Evolutionary conservation across 2,113 vertebrate species (phyloP).

Genomic region (Neolamprologus cancellatus): DNA sequence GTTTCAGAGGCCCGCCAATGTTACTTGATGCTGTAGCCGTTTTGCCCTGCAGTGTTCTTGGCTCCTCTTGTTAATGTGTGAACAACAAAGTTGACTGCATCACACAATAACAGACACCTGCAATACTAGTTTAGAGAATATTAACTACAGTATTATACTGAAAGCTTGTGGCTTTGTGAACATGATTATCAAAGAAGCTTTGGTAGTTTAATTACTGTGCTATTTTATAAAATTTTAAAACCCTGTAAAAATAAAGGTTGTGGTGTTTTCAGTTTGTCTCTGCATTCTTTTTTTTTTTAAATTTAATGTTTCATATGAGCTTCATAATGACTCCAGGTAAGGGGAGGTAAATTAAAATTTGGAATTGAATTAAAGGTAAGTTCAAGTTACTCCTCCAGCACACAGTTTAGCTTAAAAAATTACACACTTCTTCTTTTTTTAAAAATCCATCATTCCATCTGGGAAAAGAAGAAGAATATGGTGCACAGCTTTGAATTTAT

Average conservation of each 20-base stretch:
- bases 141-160: conserved; percentile 42
- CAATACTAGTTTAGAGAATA: conserved; percentile 44
- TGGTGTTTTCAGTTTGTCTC: conserved; percentile 42
- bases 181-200: conserved; percentile 30
- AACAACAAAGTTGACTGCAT: neutral
- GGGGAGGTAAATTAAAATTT: neutral
- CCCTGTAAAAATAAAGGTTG: conserved; percentile 56
- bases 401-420: neutral
- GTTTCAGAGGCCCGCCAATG: conserved; percentile 27
- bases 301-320: neutral
- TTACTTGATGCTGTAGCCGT: neutral
- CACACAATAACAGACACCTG: conserved; percentile 14
- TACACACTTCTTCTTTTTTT: neutral
- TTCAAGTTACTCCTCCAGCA: neutral
- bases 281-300: neutral
- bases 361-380: neutral
- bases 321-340: neutral
- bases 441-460: too few species aligned
- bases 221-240: conserved; percentile 58
- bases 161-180: conserved; percentile 47
- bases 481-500: neutral
- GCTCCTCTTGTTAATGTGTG: neutral
- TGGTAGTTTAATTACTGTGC: conserved; percentile 51
- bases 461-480: neutral
- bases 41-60: neutral